Evolutionary conservation across 2,113 vertebrate species (phyloP), one percentile per base, ranked within the genome.

Genomic region (Numenius arquata): DNA sequence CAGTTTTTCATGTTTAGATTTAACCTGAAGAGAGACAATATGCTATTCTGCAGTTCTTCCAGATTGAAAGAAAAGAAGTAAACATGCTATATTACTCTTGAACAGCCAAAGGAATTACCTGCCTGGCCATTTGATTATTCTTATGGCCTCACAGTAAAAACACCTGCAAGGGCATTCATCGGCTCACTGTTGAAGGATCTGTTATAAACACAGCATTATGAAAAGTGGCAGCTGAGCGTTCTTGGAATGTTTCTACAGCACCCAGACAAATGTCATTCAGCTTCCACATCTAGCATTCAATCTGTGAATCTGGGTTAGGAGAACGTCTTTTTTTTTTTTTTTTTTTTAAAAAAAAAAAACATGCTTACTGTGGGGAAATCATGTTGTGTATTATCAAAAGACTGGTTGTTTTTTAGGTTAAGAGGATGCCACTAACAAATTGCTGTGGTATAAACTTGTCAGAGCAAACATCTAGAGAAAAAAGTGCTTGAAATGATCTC

Each of bases 361-460:
- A 2, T 58, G 41, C 89, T 95, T 96, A 90, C 47, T 68, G 16
- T 70, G 38, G 67, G 80, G 68, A 95, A 91, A 85, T 65, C 67
- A 58, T 77, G 70, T 75, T 30, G 25, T 32, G 20, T 30, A n/a
- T 73, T 77, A 88, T 16, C 19, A 53, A 77, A 86, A 90, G 65
- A 83, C 62, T 52, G 38, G 47, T 68, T 70, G 12, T 45, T 84
- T 90, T 92, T 80, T 65, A 70, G 56, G 53, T 75, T 72, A 95
- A 75, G 88, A 93, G 50, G 36, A 59, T 93, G 68, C 78, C 38
- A 68, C 88, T 94, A 83, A 77, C 50, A 95, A 91, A 94, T 78
- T 52, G 45, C 36, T 92, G 48, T 85, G 59, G 10, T 74, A 71
- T 71, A 91, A 88, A 92, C 66, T 93, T 94, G 85, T 84, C 75